Evolutionary conservation across 1,140 invertebrate species (phyloP).

Genomic region (Himalopsyche phryganea): DNA sequence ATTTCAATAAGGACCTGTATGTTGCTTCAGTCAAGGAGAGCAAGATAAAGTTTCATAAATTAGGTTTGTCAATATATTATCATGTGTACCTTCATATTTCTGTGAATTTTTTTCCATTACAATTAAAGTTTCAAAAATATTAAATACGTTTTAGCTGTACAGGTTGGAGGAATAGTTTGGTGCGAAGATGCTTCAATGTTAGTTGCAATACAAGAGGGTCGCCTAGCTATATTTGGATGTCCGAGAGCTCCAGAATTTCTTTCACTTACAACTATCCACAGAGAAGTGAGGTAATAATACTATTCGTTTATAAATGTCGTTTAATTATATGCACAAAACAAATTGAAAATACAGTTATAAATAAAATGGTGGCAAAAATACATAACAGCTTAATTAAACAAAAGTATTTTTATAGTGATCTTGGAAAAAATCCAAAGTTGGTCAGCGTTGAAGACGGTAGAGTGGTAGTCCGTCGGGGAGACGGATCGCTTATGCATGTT

Average conservation of each 20-base stretch:
- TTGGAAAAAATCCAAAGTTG: conserved; percentile 70
- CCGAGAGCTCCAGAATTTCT: conserved; percentile 43
- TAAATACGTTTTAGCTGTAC: conserved; percentile 39
- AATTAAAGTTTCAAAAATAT: background rate
- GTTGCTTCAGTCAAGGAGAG: conserved; percentile 62
- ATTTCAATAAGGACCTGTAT: conserved; percentile 49
- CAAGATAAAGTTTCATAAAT: conserved; percentile 68
- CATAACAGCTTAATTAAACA: too few species aligned
- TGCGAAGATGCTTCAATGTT: conserved; percentile 46
- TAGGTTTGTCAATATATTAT: conserved; percentile 64
- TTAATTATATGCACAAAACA: too few species aligned
- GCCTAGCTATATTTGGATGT: conserved; percentile 47
- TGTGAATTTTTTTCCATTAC: background rate
- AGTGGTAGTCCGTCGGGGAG: conserved; percentile 56
- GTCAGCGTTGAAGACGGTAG: conserved; percentile 76
- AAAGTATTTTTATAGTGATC: conserved; percentile 59
- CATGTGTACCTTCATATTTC: too few species aligned
- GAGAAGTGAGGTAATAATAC: conserved; percentile 41
- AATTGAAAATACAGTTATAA: too few species aligned
- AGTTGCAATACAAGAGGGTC: conserved; percentile 45
- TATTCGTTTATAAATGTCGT: background rate
- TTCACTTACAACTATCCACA: conserved; percentile 44
- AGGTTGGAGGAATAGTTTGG: conserved; percentile 49
- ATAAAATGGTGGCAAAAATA: too few species aligned
- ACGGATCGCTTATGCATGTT: conserved; percentile 55